Evolutionary conservation across 1,140 invertebrate species (phyloP), one percentile per base, ranked within the genome.

Genomic region (Aphelenchoides besseyi): DNA sequence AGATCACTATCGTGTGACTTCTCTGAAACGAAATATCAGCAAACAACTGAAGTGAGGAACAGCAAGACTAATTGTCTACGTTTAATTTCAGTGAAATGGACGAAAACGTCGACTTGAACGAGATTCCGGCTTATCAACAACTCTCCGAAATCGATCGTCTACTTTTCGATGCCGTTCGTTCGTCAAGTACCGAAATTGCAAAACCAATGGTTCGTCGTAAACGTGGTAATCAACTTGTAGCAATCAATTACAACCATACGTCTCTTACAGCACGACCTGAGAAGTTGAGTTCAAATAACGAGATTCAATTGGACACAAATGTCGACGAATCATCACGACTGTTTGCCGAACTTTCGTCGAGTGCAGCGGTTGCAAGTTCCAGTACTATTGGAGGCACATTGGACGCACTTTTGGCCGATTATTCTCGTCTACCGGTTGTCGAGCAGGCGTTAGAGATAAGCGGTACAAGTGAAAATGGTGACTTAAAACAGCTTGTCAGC

Each of bases 41-140:
- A 33, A 29, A 30, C 16, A 32, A 30, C 16, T 66, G 63, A 66
- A 8, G 33, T 63, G n/a, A 33, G 32, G 9, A 16, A 29, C 0
- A 33, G 16, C 26, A 63, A 32, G n/a, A 1, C 28, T n/a, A 32
- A 35, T 2, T 1, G 28, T n/a, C 12, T n/a, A 63, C 26, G 16
- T 12, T 8, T 1, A 63, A n/a, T 63, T 33, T 63, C 8, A 33
- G 48, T n/a, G 33, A 61, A 16, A 26, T 68, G n/a, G 16, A 28
- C 12, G 8, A 16, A 2, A 28, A 68, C 64, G 48, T 29, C 8
- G 1, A 61, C 9, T 12, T 68, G 1, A 66, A 68, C 12, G 48
- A 68, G 48, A 28, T 8, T 53, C 59, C 66, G 12, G 48, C 59
- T 32, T 67, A 68, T 66, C 48, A 66, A 53, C 33, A 66, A 37